phyloP scores from a whole-genome alignment of 2,888 invertebrate genomes.

The Ormyrus pomaceus region DNA sequence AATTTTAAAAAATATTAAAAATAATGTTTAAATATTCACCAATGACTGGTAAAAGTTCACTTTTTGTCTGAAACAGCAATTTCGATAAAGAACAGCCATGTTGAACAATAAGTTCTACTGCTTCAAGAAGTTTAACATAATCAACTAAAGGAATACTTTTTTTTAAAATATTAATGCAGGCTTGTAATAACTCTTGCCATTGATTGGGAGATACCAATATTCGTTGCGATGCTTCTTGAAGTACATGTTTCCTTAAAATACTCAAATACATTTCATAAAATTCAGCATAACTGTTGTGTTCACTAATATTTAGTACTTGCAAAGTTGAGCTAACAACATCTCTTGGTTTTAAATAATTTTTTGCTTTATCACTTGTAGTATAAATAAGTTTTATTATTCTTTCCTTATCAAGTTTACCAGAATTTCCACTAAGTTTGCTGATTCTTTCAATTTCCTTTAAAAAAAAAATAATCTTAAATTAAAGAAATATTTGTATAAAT shows the following conservation, averaged over 20 bases:
- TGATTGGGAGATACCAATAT: slow-evolving; percentile 76
- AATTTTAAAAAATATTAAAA: slow-evolving; percentile 13
- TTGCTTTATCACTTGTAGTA: slow-evolving; percentile 59
- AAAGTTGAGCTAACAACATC: slow-evolving; percentile 62
- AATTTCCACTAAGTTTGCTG: slow-evolving; percentile 75
- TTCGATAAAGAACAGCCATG: slow-evolving; percentile 72
- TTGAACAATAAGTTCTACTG: slow-evolving; percentile 76
- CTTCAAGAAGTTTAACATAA: slow-evolving; percentile 75
- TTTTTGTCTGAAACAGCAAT: slow-evolving; percentile 64
- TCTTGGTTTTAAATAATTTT: slow-evolving; percentile 57
- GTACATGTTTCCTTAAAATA: slow-evolving; percentile 78
- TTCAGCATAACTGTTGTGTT: slow-evolving; percentile 64
- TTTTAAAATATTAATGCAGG: slow-evolving; percentile 63
- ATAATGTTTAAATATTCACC: slow-evolving; percentile 59
- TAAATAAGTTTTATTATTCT: slow-evolving; percentile 59
- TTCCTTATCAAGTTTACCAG: slow-evolving; percentile 66
- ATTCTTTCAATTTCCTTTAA: slow-evolving; percentile 78
- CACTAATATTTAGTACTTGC: slow-evolving; percentile 69
- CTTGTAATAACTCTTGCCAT: slow-evolving; percentile 77
- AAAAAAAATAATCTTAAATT: slow-evolving; percentile 62
- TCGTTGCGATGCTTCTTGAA: slow-evolving; percentile 77
- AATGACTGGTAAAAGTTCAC: slow-evolving; percentile 62
- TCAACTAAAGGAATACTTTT: slow-evolving; percentile 72
- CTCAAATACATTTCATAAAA: slow-evolving; percentile 78
- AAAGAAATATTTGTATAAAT: slow-evolving; percentile 5